Evolutionary conservation across 2,888 invertebrate genomes (phyloP), one percentile per base, ranked within the genome.

Genomic region (Callosobruchus maculatus): DNA sequence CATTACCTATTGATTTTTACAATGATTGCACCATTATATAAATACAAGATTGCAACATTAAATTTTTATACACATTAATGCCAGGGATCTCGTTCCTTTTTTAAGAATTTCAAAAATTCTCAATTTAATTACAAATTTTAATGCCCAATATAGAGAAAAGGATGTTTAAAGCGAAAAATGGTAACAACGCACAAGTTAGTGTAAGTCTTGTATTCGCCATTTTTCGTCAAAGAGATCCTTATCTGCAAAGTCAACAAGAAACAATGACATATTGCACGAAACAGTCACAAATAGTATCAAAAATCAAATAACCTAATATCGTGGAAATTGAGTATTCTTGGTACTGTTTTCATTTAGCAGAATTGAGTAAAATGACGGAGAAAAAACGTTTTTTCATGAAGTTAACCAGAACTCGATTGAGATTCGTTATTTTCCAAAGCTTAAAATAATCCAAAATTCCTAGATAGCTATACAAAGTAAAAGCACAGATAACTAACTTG

Each of bases 51-150:
- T 84, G 84, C 84, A 85, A 86, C 84, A 84, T 85, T 85, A 78
- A 84, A 80, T 82, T 83, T 82, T 84, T 84, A 85, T 86, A 86
- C 85, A 87, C 82, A 83, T 82, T 84, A 85, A 86, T 87, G 87
- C 87, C 87, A 87, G 86, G 87, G 87, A 83, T 87, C 81, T 82
- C 82, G 87, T 87, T 87, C 87, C 87, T 86, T 84, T 82, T 82
- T 81, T 80, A 76, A 77, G 76, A 79, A 77, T 78, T 78, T 72
- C 74, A 75, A 76, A 74, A 79, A 78, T 75, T 78, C 75, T 74
- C 72, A 75, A 71, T 26, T 71, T 49, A 76, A 76, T 78, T 76
- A 75, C 75, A 74, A 74, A 74, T 74, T 77, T 74, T 78, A 77
- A 75, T 74, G 72, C 69, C 72, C 68, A 72, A 74, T 66, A 22